Conservation (phyloP, 2,888 invertebrate species). For the Deroplatys truncata region DNA sequence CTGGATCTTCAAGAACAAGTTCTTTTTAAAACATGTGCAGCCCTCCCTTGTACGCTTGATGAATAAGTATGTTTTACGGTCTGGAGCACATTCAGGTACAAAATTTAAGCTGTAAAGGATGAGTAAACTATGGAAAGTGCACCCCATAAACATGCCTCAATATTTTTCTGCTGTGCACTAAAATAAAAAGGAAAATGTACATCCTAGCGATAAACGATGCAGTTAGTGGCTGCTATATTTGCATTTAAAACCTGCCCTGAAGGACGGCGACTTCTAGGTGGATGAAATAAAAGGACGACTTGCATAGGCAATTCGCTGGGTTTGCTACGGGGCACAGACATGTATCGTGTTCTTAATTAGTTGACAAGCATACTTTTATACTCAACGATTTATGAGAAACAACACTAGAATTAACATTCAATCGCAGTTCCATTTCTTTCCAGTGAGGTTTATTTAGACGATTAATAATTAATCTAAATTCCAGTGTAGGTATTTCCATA, state of each 20-base stretch:
- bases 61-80: not conserved
- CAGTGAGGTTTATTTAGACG: not conserved
- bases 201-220: not conserved
- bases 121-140: not conserved
- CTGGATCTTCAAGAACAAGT: too few species aligned
- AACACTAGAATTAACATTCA: not conserved
- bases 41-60: too few species aligned
- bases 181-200: not conserved
- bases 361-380: not conserved
- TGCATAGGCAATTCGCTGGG: not conserved
- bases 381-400: not conserved
- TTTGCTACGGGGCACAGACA: not conserved
- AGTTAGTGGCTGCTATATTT: not conserved
- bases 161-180: not conserved
- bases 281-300: not conserved
- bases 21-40: too few species aligned
- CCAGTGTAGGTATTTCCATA: not conserved
- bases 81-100: not conserved
- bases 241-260: not conserved
- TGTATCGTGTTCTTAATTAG: not conserved
- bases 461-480: not conserved
- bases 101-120: not conserved
- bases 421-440: not conserved
- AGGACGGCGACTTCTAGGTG: not conserved
- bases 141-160: not conserved